Conservation (phyloP, 1,140 invertebrate species). For the Drosophila leontia region DNA sequence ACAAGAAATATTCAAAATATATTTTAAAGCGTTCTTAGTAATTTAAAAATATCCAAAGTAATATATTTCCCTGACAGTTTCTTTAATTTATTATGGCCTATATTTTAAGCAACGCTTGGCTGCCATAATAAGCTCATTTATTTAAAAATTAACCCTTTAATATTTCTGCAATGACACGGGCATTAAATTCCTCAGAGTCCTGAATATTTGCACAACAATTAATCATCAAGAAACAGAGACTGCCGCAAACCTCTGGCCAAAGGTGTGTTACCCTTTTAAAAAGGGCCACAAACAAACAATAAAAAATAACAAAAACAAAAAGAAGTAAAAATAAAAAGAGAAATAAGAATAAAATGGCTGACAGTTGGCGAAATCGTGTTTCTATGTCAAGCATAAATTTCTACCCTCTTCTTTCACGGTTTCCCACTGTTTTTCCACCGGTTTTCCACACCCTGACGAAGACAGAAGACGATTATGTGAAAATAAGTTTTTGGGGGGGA, state of each 20-base stretch:
- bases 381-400: conserved; percentile 83
- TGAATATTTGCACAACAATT: conserved; percentile 34
- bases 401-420: conserved; percentile 32
- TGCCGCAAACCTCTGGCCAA: conserved; percentile 8
- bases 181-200: conserved; percentile 14
- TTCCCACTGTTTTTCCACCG: conserved; percentile 14
- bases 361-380: conserved; percentile 77
- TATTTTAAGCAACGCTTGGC: background rate
- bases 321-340: conserved; percentile 26
- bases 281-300: conserved; percentile 19
- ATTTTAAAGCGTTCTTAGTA: background rate
- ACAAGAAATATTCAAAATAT: background rate
- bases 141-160: background rate
- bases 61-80: too few species aligned
- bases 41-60: background rate
- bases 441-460: conserved; percentile 49
- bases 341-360: conserved; percentile 74
- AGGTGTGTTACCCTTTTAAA: conserved; percentile 23
- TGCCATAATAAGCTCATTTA: conserved; percentile 1
- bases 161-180: conserved; percentile 1
- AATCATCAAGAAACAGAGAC: conserved; percentile 9
- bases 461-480: conserved; percentile 72
- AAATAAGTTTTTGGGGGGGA: background rate
- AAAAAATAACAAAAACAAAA: conserved; percentile 36
- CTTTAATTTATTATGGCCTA: background rate